Evolutionary conservation across 1,140 invertebrate genomes (phyloP).

Genomic region (Pseudomyrmex flavicornis): DNA sequence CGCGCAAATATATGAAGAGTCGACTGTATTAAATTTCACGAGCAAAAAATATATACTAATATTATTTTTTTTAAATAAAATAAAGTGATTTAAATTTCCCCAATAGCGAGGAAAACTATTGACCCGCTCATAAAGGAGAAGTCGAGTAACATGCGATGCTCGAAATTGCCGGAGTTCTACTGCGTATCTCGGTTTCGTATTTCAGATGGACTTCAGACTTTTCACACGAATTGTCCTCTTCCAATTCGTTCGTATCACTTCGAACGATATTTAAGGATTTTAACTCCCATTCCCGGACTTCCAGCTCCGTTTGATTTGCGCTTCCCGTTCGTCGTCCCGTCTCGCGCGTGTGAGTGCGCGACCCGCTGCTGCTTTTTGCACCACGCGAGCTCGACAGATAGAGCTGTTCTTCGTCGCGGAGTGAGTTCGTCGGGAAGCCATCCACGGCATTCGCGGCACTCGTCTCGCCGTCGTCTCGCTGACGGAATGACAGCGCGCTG

Average conservation of each 20-base stretch:
- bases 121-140: too few species aligned
- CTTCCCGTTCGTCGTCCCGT: constrained; percentile 73
- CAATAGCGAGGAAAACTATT: too few species aligned
- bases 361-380: constrained; percentile 76
- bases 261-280: constrained; percentile 50
- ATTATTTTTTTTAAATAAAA: too few species aligned
- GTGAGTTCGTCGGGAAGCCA: constrained; percentile 79
- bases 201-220: too few species aligned
- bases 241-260: not conserved
- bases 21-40: too few species aligned
- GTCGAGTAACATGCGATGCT: too few species aligned
- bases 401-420: constrained; percentile 78
- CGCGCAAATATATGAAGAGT: too few species aligned
- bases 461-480: constrained; percentile 71
- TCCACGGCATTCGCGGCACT: constrained; percentile 79
- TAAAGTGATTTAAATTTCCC: too few species aligned
- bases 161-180: too few species aligned
- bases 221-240: not conserved
- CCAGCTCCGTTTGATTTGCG: constrained; percentile 73
- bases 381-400: constrained; percentile 78
- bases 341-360: constrained; percentile 76
- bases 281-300: constrained; percentile 54
- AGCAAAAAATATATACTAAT: too few species aligned
- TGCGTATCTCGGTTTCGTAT: too few species aligned
- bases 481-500: not conserved